Conservation (phyloP, 2,113 vertebrate genomes). For the Malaclemys terrapin region DNA sequence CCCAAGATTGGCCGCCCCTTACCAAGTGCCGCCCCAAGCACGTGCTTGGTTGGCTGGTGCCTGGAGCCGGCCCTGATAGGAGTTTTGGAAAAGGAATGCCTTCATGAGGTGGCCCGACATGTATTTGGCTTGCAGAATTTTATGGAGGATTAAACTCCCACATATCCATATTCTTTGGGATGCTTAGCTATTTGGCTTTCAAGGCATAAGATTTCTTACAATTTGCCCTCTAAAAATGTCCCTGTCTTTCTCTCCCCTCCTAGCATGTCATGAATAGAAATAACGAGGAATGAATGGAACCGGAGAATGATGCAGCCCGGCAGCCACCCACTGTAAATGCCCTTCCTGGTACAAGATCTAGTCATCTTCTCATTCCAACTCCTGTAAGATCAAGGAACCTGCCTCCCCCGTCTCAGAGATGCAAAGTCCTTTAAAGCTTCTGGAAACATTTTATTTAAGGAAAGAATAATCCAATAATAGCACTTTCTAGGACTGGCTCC, state of each 20-base stretch:
- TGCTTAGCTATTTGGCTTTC: not conserved
- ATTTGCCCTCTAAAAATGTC: not conserved
- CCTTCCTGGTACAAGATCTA: constrained; percentile 48
- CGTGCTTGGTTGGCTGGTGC: too few species aligned
- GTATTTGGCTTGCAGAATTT: accelerated
- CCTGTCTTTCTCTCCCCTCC: not conserved
- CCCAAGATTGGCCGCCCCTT: too few species aligned
- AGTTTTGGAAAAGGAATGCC: not conserved
- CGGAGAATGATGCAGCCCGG: constrained; percentile 29
- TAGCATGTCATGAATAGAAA: constrained; percentile 78
- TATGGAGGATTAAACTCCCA: not conserved
- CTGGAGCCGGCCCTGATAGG: too few species aligned
- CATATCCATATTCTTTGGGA: accelerated
- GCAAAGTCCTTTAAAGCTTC: not conserved
- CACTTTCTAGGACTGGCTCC: constrained; percentile 9
- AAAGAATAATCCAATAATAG: not conserved
- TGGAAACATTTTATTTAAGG: not conserved
- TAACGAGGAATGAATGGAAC: not conserved
- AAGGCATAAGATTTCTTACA: not conserved
- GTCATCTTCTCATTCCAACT: not conserved
- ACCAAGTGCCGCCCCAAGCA: too few species aligned
- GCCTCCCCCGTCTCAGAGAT: constrained; percentile 4
- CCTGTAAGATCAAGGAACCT: not conserved
- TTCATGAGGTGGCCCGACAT: accelerated
- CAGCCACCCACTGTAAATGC: constrained; percentile 4